Evolutionary conservation across 2,797 vertebrate genomes (phyloP), one percentile per base, ranked within the genome.

Genomic region (Serranus cabrilla): DNA sequence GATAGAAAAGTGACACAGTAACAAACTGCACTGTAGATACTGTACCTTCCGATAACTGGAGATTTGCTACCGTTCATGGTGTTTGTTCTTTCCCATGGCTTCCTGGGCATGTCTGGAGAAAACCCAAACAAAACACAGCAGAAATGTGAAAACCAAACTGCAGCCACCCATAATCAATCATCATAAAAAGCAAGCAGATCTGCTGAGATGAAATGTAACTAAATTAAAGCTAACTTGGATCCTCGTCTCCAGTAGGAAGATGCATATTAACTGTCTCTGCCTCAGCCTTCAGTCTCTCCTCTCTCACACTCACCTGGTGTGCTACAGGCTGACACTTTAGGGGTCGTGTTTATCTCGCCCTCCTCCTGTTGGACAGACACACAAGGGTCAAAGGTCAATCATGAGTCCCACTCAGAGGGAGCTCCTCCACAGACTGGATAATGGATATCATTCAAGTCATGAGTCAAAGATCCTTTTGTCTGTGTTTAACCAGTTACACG

Each of bases 21-120:
- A 43, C 11, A 34, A 23, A n/a, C 5, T 0, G 14, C 2, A 9
- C 5, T 13, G 9, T 16, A 14, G 17, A 47, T 34, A 1, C 27
- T 16, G 17, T 97, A 99, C 98, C 98, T 99, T 95, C 98, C 97
- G 61, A 99, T 99, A 82, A 99, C 96, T 72, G 98, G 98, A 37
- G 98, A 99, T 91, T 99, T 99, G 97, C 97, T 99, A 95, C 98
- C 98, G 52, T 99, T 99, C 96, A 99, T 95, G 76, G 97, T 97
- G 86, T 96, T 99, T 81, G 96, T 95, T 94, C 98, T 96, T 92
- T 99, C 98, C 98, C 98, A 99, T 79, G 97, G 97, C 89, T 99
- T 99, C 91, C 98, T 97, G 83, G 97, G 96, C 94, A 97, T 96
- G 92, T 99, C 98, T 96, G 84, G 0, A 78, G 31, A 45, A 43